A percentile compares a stretch with the other conserved stretches of the same genome.
Evolutionary conservation across 2,888 invertebrate species (phyloP).

Genomic region (Masnerella sp.): DNA sequence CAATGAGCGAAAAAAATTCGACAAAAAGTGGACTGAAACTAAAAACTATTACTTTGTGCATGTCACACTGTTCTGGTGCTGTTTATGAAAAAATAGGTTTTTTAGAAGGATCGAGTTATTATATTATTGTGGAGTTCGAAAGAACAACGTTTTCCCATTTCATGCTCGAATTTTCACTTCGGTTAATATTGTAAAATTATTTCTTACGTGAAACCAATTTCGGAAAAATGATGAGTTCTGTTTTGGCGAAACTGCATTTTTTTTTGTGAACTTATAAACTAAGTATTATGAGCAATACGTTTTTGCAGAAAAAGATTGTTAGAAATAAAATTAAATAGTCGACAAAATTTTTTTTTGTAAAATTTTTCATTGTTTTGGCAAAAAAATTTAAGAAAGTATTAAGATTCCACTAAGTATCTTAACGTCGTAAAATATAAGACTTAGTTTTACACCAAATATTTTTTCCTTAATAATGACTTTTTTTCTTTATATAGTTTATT

Average conservation of each 20-base stretch:
- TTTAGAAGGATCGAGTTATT: conserved; percentile 1
- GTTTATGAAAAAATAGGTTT: conserved; percentile 21
- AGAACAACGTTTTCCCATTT: background rate
- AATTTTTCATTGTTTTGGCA: too few relatives aligned
- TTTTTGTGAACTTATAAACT: background rate
- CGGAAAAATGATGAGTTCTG: background rate
- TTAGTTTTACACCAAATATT: too few relatives aligned
- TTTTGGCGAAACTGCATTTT: background rate
- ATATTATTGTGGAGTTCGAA: conserved; percentile 10
- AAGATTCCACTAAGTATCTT: too few relatives aligned
- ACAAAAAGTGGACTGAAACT: conserved; percentile 4
- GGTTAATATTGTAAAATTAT: background rate
- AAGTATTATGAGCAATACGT: too few relatives aligned
- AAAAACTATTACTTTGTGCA: conserved; percentile 23
- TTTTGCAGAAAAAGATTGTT: background rate
- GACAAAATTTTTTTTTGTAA: too few relatives aligned
- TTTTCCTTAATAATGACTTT: too few relatives aligned
- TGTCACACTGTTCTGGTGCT: conserved; percentile 6
- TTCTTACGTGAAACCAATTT: background rate
- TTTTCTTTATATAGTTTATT: too few relatives aligned
- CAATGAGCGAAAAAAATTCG: background rate
- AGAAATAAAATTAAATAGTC: background rate
- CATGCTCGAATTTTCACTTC: conserved; percentile 1
- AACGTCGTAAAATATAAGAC: too few relatives aligned
- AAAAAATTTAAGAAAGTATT: too few relatives aligned